Evolutionary conservation across 2,888 invertebrate species (phyloP).

Genomic region (Scaptomyza polygonia): DNA sequence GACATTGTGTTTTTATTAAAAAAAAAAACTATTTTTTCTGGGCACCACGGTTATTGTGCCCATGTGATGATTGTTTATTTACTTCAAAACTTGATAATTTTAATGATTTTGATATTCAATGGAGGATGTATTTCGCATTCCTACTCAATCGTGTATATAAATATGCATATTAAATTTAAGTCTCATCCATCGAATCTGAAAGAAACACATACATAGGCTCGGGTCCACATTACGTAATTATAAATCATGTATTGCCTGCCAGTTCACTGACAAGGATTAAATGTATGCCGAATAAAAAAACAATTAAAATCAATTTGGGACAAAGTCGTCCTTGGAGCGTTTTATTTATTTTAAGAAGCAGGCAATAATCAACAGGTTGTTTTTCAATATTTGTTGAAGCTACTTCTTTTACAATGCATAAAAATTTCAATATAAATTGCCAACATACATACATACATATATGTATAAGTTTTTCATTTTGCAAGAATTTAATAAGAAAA

Average conservation of each 20-base stretch:
- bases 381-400: neutral
- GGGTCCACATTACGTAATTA: constrained; percentile 26
- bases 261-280: constrained; percentile 3
- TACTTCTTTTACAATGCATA: neutral
- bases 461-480: no score
- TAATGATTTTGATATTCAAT: constrained; percentile 40
- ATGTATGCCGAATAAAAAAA: constrained; percentile 26
- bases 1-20: neutral
- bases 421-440: no score
- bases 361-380: neutral
- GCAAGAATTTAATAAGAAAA: no score
- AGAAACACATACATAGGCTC: neutral
- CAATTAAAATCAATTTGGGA: constrained; percentile 5
- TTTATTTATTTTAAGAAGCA: constrained; percentile 1
- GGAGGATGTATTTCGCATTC: constrained; percentile 12
- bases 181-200: constrained; percentile 33
- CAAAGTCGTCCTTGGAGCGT: constrained; percentile 2
- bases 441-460: no score
- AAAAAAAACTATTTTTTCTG: neutral
- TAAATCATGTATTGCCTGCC: constrained; percentile 22
- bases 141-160: constrained; percentile 11
- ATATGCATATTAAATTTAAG: constrained; percentile 22
- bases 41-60: constrained; percentile 2
- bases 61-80: constrained; percentile 44
- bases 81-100: constrained; percentile 41